Evolutionary conservation across 2,888 invertebrate species (phyloP), one percentile per base, ranked within the genome.

Genomic region (Synanthedon tipuliformis): DNA sequence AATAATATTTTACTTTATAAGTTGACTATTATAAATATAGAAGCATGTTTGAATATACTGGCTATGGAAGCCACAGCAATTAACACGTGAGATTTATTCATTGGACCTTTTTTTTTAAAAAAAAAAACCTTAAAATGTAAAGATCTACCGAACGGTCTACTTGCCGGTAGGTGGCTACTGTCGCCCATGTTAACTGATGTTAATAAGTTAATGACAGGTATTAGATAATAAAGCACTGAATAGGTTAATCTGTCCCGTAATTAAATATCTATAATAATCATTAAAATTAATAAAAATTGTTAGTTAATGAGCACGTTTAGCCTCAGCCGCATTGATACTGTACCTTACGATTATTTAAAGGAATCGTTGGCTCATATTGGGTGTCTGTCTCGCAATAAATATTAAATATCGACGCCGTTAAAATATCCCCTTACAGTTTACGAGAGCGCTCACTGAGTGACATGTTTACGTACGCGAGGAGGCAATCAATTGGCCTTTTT

Each of bases 341-440:
- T 18, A 34, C n/a, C n/a, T n/a, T n/a, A n/a, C 65, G 65, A 73
- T 72, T 74, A 81, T 78, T 75, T 77, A 78, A 76, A 82, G 79
- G 82, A 83, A 84, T 83, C 81, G 74, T 69, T 62, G 57, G 71
- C 71, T 82, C 80, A 85, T 85, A 85, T 85, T 83, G 83, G 81
- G 82, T 85, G 85, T 83, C 80, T 68, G 78, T 78, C 77, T 79
- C 81, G 74, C 78, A 77, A 87, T 87, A 87, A 87, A 87, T 87
- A 86, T 86, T 85, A 83, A 87, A 87, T 87, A 87, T 87, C 84
- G 83, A 78, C 69, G 80, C 75, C 71, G 78, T 83, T 85, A 84
- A 85, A 85, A 84, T 87, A 87, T 87, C 87, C 76, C 61, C 79
- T 87, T 87, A 87, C 87, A 85, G 66, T 87, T 87, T 87, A 87